These are phyloP conservation scores for Macrotus californicus DNA, from an alignment of 2,113 vertebrate genomes.

Conservation along the genomic window DNA sequence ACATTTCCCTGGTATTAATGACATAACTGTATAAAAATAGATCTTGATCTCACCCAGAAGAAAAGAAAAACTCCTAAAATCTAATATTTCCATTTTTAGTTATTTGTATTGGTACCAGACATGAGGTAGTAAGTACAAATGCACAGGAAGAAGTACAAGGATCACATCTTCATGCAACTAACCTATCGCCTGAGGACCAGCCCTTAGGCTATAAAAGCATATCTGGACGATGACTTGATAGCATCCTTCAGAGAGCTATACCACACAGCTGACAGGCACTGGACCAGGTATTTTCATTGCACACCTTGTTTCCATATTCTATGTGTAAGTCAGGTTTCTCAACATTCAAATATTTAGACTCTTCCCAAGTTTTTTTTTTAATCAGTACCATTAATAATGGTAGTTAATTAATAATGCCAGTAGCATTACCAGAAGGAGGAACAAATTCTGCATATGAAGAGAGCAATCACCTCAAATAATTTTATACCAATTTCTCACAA, in stretches of 20 bases:
- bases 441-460: conserved; percentile 20
- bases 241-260: not conserved
- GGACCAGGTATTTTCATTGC: not conserved
- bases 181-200: not conserved
- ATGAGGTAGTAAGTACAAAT: not conserved
- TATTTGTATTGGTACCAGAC: conserved; percentile 3
- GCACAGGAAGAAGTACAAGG: not conserved
- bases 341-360: not conserved
- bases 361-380: not conserved
- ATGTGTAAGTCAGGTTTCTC: not conserved
- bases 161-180: not conserved
- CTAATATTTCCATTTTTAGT: not conserved
- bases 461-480: not conserved
- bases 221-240: not conserved
- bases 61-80: conserved; percentile 6
- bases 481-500: conserved; percentile 12
- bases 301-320: not conserved
- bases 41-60: not conserved
- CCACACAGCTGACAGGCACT: not conserved
- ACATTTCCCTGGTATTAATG: not conserved
- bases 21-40: conserved; percentile 22
- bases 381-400: not conserved
- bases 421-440: not conserved
- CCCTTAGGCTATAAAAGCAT: not conserved
- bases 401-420: not conserved